Base-by-base conservation (phyloP, 1,140 invertebrate species). In the Habropoda laboriosa region DNA sequence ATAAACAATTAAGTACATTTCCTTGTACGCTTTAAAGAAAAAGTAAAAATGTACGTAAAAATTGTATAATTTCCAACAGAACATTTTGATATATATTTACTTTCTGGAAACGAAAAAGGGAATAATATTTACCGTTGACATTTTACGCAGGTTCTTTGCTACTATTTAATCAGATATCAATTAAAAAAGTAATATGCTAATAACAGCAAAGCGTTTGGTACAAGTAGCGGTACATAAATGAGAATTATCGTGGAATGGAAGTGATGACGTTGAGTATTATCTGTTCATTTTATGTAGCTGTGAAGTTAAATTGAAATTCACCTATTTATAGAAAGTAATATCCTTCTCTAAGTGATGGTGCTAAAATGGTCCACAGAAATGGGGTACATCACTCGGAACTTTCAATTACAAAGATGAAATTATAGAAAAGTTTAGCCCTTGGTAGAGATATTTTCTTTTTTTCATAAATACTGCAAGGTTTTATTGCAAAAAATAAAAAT, bases 261-360 rank as follows among this genome's bases (percentile, higher is more conserved):
- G 38, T 5, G 13, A 35, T n/a, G n/a, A 51, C 42, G 57, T 61
- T 49, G n/a, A 10, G 35, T 30, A 35, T 38, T 74, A 49, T 63
- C 40, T n/a, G n/a, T 51, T 74, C 60, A 32, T 64, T 74, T 53
- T 40, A 42, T 4, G 24, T 21, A 38, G 58, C 42, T 7, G 27
- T 35, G 18, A 64, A 74, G 72, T 74, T 64, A 63, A 74, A 74
- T 64, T 63, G 60, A 74, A 63, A 74, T 64, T 53, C 72, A 74
- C 21, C 47, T 51, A 51, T 74, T 64, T 47, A 53, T 24, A 27
- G 58, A 64, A 74, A 64, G 72, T 74, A 74, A 74, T 64, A 74
- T 64, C 58, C 60, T 63, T 38, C 32, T 74, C 70, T 32, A 63
- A 51, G 32, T 27, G 58, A 49, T 35, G 40, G 5, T 24, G 42